Conservation (phyloP, 2,113 vertebrate genomes). For the Lagopus muta region DNA sequence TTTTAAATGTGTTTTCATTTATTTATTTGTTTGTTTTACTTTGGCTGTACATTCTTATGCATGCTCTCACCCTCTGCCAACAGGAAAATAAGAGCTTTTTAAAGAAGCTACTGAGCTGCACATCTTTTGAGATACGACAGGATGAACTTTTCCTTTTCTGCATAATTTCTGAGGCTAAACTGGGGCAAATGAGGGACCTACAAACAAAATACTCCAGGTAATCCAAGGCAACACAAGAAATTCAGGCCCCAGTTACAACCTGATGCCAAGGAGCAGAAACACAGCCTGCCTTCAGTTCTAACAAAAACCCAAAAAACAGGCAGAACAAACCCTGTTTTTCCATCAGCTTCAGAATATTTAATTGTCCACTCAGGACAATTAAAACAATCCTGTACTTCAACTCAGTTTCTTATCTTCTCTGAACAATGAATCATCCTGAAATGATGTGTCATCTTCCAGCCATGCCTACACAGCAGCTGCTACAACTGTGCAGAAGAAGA, state of each 20-base stretch:
- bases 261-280: neutral
- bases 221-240: neutral
- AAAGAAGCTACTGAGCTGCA: neutral
- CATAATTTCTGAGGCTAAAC: neutral
- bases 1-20: neutral
- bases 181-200: neutral
- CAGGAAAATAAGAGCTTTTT: fast-evolving
- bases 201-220: neutral
- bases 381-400: conserved; percentile 53
- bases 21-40: neutral
- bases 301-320: neutral
- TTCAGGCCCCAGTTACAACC: neutral
- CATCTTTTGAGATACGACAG: neutral
- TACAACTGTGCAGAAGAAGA: conserved; percentile 39
- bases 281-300: neutral
- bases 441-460: conserved; percentile 62
- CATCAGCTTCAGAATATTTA: conserved; percentile 8
- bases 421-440: conserved; percentile 54
- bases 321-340: neutral
- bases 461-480: conserved; percentile 71
- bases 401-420: conserved; percentile 24
- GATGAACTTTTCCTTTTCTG: neutral
- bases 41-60: fast-evolving
- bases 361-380: conserved; percentile 56
- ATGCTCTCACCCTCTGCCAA: neutral